Conservation (phyloP, 2,113 vertebrate species). For the Cygnus buccinator region DNA sequence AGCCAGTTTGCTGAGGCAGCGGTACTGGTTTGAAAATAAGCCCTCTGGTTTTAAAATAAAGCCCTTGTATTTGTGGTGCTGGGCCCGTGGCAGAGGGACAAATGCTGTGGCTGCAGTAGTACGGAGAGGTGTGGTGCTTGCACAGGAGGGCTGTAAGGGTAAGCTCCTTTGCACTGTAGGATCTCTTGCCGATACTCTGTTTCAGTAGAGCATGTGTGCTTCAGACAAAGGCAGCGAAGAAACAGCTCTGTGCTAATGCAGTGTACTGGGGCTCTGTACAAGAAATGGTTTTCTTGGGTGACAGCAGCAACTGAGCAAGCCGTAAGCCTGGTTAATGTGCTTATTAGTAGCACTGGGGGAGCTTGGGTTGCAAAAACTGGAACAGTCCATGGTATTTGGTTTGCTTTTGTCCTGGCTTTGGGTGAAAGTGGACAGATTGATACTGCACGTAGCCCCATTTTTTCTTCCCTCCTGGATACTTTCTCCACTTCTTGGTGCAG, state of each 20-base stretch:
- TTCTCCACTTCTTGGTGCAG: not conserved
- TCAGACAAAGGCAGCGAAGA: not conserved
- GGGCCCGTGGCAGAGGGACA: not conserved
- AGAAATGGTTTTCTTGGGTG: not conserved
- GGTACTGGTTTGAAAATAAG: not conserved
- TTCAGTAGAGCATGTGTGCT: not conserved
- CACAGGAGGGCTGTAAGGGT: not conserved
- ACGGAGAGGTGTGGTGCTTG: rapidly evolving
- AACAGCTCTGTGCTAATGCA: not conserved
- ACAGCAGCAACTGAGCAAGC: not conserved
- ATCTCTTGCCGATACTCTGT: not conserved
- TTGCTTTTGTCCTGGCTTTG: not conserved
- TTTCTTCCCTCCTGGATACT: not conserved
- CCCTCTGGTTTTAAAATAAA: not conserved
- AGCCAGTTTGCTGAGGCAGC: not conserved
- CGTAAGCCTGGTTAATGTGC: not conserved
- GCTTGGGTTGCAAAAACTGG: not conserved
- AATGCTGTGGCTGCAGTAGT: rapidly evolving
- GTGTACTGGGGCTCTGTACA: not conserved
- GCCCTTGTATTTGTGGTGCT: not conserved
- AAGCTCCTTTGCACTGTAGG: not conserved
- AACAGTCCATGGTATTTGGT: not conserved
- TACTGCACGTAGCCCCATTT: not conserved
- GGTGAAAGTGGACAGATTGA: not conserved
- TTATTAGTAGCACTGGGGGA: not conserved